phyloP scores from a whole-genome alignment of 2,888 invertebrate genomes.

The Drosophila atripex region DNA sequence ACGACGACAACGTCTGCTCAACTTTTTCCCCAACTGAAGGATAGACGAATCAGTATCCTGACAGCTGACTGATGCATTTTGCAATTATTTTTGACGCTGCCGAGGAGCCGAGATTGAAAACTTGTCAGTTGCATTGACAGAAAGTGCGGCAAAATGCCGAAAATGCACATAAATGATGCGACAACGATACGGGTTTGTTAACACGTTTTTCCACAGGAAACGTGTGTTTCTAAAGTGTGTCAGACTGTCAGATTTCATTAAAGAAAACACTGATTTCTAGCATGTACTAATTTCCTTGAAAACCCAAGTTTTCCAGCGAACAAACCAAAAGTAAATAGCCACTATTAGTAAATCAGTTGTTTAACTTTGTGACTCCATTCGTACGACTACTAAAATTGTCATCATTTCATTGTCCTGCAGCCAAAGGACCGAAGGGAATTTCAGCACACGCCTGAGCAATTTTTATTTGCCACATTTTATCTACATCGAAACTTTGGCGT shows the following conservation, averaged over 20 bases:
- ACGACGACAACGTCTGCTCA: conserved; percentile 44
- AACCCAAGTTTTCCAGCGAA: background rate
- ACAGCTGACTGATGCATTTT: conserved; percentile 79
- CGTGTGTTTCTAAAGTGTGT: background rate
- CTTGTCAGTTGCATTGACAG: conserved; percentile 74
- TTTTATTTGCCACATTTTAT: conserved; percentile 77
- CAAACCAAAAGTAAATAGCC: conserved; percentile 10
- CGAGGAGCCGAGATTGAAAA: conserved; percentile 68
- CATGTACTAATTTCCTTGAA: background rate
- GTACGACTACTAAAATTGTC: conserved; percentile 24
- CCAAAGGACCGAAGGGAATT: conserved; percentile 29
- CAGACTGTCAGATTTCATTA: background rate
- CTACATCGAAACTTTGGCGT: conserved; percentile 72
- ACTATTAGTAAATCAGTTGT: conserved; percentile 30
- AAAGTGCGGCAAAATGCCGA: conserved; percentile 32
- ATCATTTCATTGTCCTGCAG: conserved; percentile 12
- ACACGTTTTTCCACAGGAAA: conserved; percentile 15
- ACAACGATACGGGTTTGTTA: conserved; percentile 37
- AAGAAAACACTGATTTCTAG: background rate
- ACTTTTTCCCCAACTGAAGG: conserved; percentile 36
- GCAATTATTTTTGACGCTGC: conserved; percentile 77
- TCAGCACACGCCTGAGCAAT: conserved; percentile 50
- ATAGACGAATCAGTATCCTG: conserved; percentile 56
- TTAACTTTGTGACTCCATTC: conserved; percentile 21
- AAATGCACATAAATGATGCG: conserved; percentile 45